Evolutionary conservation across 2,797 vertebrate species (phyloP), one percentile per base, ranked within the genome.

Genomic region (Sebastes nivosus): DNA sequence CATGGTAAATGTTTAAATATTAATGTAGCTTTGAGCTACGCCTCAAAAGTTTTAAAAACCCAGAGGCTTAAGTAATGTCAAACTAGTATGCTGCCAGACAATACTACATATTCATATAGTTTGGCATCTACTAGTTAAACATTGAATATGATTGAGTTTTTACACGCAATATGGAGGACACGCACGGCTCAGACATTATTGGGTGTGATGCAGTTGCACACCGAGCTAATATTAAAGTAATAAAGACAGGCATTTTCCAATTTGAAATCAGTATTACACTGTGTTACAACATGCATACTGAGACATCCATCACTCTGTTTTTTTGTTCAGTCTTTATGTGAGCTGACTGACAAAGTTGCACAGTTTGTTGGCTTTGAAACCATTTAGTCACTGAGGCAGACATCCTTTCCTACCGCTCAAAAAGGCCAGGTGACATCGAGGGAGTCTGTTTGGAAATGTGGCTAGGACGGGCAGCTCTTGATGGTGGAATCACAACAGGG

Each of bases 221-320:
- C 29, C 57, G 46, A 54, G 77, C 79, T 81, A 80, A 89, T 92
- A 80, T 80, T 84, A 67, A 82, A 88, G 81, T 88, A 75, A 90
- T 82, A 87, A 90, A 91, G 78, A 89, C 82, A 87, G 72, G 58
- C 77, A 72, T 82, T 86, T 88, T 88, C 80, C 80, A 87, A 85
- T 89, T 91, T 91, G 50, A 87, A 92, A 85, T 84, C 67, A 75
- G 72, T 79, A 84, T 87, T 87, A 91, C 80, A 81, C 42, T 0
- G 30, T 81, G 84, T 87, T 90, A 86, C 81, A 87, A 82, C 87
- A 85, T 80, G 86, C 85, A 90, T 91, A 85, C 85, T 76, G 84
- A 88, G 79, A 87, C 75, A 81, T 87, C 58, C 42, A 8, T 76
- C 67, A 58, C 14, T 79, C 54, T 24, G 12, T 64, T 65, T 71